A percentile compares a stretch with the other conserved stretches of the same genome.
phyloP scores from a whole-genome alignment of 2,113 vertebrate genomes.

The Pangasianodon gigas region DNA sequence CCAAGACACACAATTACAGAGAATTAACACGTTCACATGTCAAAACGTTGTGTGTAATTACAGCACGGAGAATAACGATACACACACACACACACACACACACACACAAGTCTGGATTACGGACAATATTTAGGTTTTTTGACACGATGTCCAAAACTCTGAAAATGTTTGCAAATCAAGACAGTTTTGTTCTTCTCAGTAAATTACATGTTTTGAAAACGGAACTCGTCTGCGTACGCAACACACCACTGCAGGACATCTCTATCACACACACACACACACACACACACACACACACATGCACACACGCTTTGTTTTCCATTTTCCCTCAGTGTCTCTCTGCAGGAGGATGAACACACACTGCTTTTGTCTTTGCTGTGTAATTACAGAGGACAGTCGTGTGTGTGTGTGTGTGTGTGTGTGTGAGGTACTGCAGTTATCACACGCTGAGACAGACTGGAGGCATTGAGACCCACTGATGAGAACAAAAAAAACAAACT shows the following conservation, averaged over 20 bases:
- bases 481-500: background rate
- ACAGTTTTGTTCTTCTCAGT: slow-evolving; percentile 21
- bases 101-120: background rate
- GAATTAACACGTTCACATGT: slow-evolving; percentile 23
- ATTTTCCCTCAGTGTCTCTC: background rate
- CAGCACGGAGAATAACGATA: background rate
- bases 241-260: slow-evolving; percentile 17
- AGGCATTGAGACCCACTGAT: background rate
- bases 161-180: slow-evolving; percentile 32
- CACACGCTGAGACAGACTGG: background rate
- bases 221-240: slow-evolving; percentile 16
- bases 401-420: background rate
- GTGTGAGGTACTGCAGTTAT: background rate
- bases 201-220: slow-evolving; percentile 44
- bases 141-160: background rate
- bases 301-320: background rate
- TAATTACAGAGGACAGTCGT: slow-evolving; percentile 37
- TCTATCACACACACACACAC: slow-evolving; percentile 1
- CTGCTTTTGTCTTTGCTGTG: slow-evolving; percentile 36
- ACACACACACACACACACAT: background rate
- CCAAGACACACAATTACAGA: slow-evolving; percentile 1
- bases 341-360: slow-evolving; percentile 39
- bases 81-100: slow-evolving; percentile 28
- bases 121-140: background rate
- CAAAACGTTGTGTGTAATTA: slow-evolving; percentile 1